Evolutionary conservation across 2,797 vertebrate species (phyloP).

Genomic region (Mallotus villosus): DNA sequence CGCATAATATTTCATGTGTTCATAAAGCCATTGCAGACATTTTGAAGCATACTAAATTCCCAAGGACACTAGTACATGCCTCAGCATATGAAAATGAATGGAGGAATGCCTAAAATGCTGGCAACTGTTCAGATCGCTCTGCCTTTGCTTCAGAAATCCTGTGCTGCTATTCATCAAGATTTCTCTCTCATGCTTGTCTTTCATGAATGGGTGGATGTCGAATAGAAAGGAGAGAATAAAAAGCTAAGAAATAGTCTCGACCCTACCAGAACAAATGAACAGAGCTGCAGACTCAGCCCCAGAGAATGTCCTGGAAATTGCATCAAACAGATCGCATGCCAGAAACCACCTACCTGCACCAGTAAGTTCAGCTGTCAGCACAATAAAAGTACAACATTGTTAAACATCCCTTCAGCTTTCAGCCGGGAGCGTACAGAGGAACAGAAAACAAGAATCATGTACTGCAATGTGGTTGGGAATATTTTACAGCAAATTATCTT

Average conservation of each 20-base stretch:
- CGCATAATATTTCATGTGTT: constrained; percentile 39
- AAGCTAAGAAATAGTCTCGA: constrained; percentile 30
- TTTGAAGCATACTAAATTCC: constrained; percentile 23
- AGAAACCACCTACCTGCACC: constrained; percentile 49
- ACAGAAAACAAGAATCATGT: background rate
- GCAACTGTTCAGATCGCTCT: too few relatives aligned
- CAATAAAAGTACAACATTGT: constrained; percentile 5
- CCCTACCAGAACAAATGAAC: constrained; percentile 42
- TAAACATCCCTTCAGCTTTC: background rate
- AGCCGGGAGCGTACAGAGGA: background rate
- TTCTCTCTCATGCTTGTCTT: too few relatives aligned
- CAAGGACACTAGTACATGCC: background rate
- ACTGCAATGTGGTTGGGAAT: background rate
- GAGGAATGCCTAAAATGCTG: background rate
- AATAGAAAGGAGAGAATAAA: constrained; percentile 22
- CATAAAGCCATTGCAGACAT: constrained; percentile 1
- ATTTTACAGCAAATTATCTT: constrained; percentile 2
- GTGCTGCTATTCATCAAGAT: too few relatives aligned
- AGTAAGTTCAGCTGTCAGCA: constrained; percentile 38
- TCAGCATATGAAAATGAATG: background rate
- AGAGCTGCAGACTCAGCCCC: constrained; percentile 27
- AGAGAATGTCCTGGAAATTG: constrained; percentile 45
- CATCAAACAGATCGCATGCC: constrained; percentile 32
- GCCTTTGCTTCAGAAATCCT: too few relatives aligned
- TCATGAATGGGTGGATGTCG: constrained; percentile 9